Evolutionary conservation across 2,797 vertebrate genomes (phyloP), one percentile per base, ranked within the genome.

Genomic region (Syncerus caffer): DNA sequence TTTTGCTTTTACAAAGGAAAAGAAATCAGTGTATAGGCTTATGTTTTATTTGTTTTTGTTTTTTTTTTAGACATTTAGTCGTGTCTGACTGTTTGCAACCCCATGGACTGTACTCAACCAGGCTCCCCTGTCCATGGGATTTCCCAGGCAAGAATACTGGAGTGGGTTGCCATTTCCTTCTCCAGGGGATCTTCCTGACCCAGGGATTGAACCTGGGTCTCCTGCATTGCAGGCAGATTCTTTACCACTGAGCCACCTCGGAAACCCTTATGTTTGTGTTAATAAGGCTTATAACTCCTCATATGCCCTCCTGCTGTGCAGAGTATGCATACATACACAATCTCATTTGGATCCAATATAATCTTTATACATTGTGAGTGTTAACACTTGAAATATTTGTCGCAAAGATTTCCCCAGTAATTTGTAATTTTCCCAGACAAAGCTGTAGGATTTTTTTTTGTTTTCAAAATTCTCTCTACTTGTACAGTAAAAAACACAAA

Each of bases 301-400:
- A 1, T 2, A 0, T 4, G 4, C 17, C 23, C 34, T 57, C 55
- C 71, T 27, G 13, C 2, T 29, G 27, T 15, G 13, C 0, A 7
- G 23, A 51, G 9, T 4, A 16, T 0, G 10, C 14, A 71, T 14
- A 31, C 1, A 45, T 0, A 3, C 6, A 16, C 31, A 1, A 2
- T 6, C 86, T 86, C 80, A 21, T 21, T 7, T 29, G 47, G 2
- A 27, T 47, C 50, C 62, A 29, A 50, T 1, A 50, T 3, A 2
- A 58, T 21, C 78, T 42, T 34, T 45, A 62, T 2, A 17, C 15
- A 2, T 4, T 29, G 10, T 0, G 3, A 23, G 5, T n/a, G 47
- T 19, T 27, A 80, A 93, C 42, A 50, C 8, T 45, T 27, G 15
- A 0, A 6, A 6, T 7, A 51, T 60, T 27, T 60, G n/a, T 55